Evolutionary conservation across 2,113 vertebrate species (phyloP).

Genomic region (Alligator mississippiensis): DNA sequence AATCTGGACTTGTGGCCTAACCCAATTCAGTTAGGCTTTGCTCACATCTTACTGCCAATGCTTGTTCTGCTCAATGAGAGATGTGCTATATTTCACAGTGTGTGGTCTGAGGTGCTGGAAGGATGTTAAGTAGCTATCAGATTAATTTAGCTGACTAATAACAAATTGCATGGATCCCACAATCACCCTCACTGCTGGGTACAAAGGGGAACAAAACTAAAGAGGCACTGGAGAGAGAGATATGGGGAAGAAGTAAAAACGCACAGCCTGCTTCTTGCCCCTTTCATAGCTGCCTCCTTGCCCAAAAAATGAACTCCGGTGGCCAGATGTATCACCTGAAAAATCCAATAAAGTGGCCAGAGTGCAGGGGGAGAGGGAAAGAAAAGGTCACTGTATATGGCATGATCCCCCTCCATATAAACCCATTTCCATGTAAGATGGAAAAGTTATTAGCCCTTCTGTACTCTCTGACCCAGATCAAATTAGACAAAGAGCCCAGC

Average conservation of each 20-base stretch:
- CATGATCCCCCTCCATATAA: not conserved
- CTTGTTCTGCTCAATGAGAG: not conserved
- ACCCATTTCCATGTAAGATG: not conserved
- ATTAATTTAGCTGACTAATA: not conserved
- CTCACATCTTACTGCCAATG: not conserved
- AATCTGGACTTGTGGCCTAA: not conserved
- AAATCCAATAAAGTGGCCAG: not conserved
- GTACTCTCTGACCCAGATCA: not conserved
- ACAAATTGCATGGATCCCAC: not conserved
- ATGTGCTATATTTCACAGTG: not conserved
- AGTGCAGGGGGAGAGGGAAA: not conserved
- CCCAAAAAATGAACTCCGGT: not conserved
- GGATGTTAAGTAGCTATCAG: not conserved
- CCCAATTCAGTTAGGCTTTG: not conserved
- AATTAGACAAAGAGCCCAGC: not conserved
- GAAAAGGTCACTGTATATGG: not conserved
- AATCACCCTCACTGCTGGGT: not conserved
- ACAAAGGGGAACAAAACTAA: not conserved
- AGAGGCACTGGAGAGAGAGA: not conserved
- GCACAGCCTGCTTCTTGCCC: not conserved
- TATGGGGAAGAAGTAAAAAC: not conserved
- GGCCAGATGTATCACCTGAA: not conserved
- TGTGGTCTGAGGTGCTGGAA: not conserved
- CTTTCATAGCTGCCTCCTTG: accelerated
- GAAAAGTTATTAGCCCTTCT: not conserved